A percentile compares a stretch with the other conserved stretches of the same genome.
Evolutionary conservation across 2,113 vertebrate genomes (phyloP).

Genomic region (Orthonyx spaldingii): DNA sequence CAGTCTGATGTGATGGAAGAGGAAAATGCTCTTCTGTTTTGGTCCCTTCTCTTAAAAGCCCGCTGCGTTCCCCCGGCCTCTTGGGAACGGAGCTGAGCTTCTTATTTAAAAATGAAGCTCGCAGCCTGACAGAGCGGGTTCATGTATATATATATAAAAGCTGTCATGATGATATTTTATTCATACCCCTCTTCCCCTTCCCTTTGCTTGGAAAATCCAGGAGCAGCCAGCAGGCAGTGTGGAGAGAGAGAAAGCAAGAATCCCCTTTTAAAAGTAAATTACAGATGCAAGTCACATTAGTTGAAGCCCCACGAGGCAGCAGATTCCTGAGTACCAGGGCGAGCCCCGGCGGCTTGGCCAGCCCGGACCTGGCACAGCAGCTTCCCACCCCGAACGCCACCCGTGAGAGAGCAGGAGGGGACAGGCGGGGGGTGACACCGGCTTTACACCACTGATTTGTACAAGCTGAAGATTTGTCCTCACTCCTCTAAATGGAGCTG

Average conservation of each 20-base stretch:
- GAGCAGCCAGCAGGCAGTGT: constrained; percentile 48
- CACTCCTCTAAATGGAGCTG: background rate
- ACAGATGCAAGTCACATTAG: constrained; percentile 64
- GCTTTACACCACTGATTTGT: background rate
- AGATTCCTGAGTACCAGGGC: background rate
- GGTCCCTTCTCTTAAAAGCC: constrained; percentile 57
- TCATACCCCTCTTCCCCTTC: constrained; percentile 62
- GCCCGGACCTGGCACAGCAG: background rate
- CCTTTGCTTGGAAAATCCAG: constrained; percentile 63
- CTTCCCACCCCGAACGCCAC: background rate
- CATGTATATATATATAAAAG: constrained; percentile 59
- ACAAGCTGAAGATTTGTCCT: background rate
- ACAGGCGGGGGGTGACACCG: background rate
- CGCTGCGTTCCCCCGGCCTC: background rate
- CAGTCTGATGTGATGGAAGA: constrained; percentile 47
- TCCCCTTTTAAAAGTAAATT: constrained; percentile 62
- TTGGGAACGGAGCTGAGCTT: constrained; percentile 18
- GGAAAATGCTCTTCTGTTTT: constrained; percentile 59
- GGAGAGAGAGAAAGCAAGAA: constrained; percentile 45
- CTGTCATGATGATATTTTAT: constrained; percentile 67
- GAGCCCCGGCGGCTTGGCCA: background rate
- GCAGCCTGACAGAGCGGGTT: constrained; percentile 7
- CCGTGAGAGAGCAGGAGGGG: background rate
- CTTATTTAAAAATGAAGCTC: constrained; percentile 63
- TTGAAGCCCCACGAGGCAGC: background rate